phyloP scores from a whole-genome alignment of 2,888 invertebrate species.

The Watsonalla binaria region DNA sequence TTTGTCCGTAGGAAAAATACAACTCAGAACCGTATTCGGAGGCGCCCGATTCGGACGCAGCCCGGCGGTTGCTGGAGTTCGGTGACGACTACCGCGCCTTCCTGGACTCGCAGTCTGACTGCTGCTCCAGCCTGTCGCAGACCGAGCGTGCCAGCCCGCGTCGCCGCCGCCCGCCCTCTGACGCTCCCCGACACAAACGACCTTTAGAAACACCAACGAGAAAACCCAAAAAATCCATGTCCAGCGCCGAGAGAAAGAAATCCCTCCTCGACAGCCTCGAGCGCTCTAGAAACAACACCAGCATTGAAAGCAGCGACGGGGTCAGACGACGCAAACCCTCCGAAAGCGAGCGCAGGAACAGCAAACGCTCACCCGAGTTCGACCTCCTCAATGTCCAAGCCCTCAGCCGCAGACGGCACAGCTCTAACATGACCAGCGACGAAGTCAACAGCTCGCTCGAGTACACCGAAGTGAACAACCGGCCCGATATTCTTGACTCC shows the following conservation, averaged over 20 bases:
- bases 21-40: slow-evolving; percentile 95
- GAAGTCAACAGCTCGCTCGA: slow-evolving; percentile 72
- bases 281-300: slow-evolving; percentile 68
- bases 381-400: slow-evolving; percentile 66
- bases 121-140: slow-evolving; percentile 87
- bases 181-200: slow-evolving; percentile 56
- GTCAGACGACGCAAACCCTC: slow-evolving; percentile 58
- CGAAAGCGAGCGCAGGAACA: slow-evolving; percentile 58
- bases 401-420: slow-evolving; percentile 62
- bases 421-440: slow-evolving; percentile 71
- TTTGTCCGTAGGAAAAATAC: slow-evolving; percentile 87
- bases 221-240: slow-evolving; percentile 72
- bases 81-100: slow-evolving; percentile 94
- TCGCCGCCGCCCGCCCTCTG: slow-evolving; percentile 64
- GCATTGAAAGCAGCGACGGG: slow-evolving; percentile 70
- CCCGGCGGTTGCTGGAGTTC: slow-evolving; percentile 88
- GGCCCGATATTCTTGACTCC: slow-evolving; percentile 70
- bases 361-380: slow-evolving; percentile 68
- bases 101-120: slow-evolving; percentile 93
- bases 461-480: slow-evolving; percentile 70
- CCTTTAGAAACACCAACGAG: slow-evolving; percentile 60
- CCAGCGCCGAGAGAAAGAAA: slow-evolving; percentile 73
- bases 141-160: slow-evolving; percentile 58
- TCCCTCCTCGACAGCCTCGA: slow-evolving; percentile 68
- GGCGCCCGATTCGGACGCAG: slow-evolving; percentile 90